Conservation (phyloP, 2,888 invertebrate species). For the Ischnus inquisitorius region DNA sequence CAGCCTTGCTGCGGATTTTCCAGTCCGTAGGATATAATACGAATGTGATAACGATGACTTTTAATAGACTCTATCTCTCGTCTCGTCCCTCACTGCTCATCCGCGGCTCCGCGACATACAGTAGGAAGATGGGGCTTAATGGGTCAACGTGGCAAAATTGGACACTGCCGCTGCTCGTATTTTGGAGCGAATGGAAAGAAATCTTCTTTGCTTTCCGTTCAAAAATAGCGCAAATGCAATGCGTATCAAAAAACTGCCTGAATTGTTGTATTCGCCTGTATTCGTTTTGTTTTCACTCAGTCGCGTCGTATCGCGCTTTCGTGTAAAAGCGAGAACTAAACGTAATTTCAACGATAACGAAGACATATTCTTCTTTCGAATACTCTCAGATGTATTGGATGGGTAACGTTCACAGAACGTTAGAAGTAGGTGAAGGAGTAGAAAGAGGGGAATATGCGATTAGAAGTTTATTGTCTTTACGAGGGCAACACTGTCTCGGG, state of each 20-base stretch:
- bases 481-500: conserved; percentile 60
- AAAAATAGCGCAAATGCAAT: too few relatives aligned
- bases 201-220: too few relatives aligned
- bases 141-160: too few relatives aligned
- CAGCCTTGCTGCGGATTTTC: conserved; percentile 53
- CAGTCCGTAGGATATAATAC: conserved; percentile 58
- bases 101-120: neutral
- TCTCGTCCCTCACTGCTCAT: conserved; percentile 23
- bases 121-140: too few relatives aligned
- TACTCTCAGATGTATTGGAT: neutral
- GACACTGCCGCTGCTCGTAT: too few relatives aligned
- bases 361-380: too few relatives aligned
- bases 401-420: neutral
- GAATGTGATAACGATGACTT: conserved; percentile 69
- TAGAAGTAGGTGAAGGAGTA: conserved; percentile 3
- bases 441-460: conserved; percentile 33
- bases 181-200: too few relatives aligned
- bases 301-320: neutral
- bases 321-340: neutral
- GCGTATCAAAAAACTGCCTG: too few relatives aligned
- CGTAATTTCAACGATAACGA: neutral
- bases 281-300: neutral
- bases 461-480: conserved; percentile 68
- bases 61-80: conserved; percentile 67
- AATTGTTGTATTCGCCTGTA: too few relatives aligned